phyloP scores from a whole-genome alignment of 2,888 invertebrate genomes.

The Stenurella melanura region DNA sequence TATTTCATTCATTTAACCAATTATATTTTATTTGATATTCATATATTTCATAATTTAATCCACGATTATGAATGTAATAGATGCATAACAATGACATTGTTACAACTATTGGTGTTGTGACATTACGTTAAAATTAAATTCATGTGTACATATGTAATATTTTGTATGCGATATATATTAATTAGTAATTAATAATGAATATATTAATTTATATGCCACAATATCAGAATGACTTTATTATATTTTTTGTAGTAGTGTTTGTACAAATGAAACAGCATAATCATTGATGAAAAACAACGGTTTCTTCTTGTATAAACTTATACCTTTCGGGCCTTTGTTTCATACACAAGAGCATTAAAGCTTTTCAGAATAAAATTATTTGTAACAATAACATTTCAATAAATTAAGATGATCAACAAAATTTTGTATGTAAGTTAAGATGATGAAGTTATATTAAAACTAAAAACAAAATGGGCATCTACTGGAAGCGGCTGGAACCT shows the following conservation, averaged over 20 bases:
- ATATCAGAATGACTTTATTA: background rate
- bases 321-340: no score
- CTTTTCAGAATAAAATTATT: no score
- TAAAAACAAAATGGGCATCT: no score
- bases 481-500: no score
- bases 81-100: background rate
- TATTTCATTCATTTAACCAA: background rate
- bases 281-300: no score
- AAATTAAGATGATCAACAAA: no score
- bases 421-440: no score
- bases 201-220: background rate
- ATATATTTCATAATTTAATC: background rate
- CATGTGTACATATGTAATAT: background rate
- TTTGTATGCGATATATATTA: background rate
- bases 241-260: background rate
- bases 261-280: no score
- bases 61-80: background rate
- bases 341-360: no score
- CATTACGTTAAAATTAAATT: slow-evolving; percentile 14
- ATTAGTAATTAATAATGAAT: slow-evolving; percentile 12
- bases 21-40: background rate
- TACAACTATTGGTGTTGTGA: background rate
- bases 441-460: no score
- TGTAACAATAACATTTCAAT: no score
- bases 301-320: no score